These are phyloP conservation scores for Bombus cullumanus DNA, from an alignment of 1,140 invertebrate species.

Conservation along the genomic window DNA sequence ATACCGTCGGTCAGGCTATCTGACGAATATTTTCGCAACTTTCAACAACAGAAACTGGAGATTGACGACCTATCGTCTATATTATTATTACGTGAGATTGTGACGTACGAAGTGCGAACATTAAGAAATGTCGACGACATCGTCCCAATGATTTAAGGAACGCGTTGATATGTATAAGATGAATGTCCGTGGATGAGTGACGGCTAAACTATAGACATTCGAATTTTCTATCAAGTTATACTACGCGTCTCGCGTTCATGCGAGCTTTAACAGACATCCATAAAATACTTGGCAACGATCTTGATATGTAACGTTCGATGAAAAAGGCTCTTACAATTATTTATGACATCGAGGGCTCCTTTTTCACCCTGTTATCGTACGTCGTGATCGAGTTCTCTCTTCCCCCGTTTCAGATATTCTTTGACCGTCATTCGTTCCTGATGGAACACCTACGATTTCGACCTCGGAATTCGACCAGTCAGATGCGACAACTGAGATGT, in stretches of 20 bases:
- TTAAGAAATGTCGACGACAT: slow-evolving; percentile 52
- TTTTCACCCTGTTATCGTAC: slow-evolving; percentile 32
- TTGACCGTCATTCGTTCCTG: background rate
- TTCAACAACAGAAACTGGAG: background rate
- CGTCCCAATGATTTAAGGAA: slow-evolving; percentile 49
- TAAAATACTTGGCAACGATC: slow-evolving; percentile 76
- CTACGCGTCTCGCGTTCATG: slow-evolving; percentile 51
- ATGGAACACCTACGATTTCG: background rate
- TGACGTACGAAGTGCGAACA: slow-evolving; percentile 36
- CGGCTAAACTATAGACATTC: slow-evolving; percentile 56
- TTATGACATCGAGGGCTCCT: background rate
- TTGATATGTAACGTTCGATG: slow-evolving; percentile 78
- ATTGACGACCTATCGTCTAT: background rate
- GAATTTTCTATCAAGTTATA: slow-evolving; percentile 62
- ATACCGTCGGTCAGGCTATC: background rate
- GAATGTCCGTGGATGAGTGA: slow-evolving; percentile 50
- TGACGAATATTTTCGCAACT: background rate
- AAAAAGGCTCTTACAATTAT: slow-evolving; percentile 61
- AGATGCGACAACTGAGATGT: background rate
- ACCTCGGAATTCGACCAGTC: background rate
- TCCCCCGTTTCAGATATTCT: background rate
- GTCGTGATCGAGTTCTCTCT: slow-evolving; percentile 3
- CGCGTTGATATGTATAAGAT: slow-evolving; percentile 67
- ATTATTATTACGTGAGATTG: slow-evolving; percentile 14
- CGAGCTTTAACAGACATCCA: slow-evolving; percentile 62